These are phyloP conservation scores for Pedionomus torquatus DNA, from an alignment of 2,113 vertebrate genomes.

Conservation along the genomic window DNA sequence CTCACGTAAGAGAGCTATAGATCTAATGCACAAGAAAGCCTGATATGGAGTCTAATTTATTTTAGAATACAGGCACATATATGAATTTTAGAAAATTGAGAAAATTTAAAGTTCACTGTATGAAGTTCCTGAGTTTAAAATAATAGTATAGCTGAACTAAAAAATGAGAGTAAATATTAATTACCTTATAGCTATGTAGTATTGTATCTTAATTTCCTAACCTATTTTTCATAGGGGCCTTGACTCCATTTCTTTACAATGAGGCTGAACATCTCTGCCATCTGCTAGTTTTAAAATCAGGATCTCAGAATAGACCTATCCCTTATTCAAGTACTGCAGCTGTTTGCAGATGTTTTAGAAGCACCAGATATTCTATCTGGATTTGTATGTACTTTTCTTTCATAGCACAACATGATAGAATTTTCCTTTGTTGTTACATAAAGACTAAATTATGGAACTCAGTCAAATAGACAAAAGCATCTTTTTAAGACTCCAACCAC, in stretches of 20 bases:
- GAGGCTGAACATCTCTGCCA: neutral
- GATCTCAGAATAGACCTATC: neutral
- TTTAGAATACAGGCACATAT: neutral
- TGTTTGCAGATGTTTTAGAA: neutral
- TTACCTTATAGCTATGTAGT: neutral
- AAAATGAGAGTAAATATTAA: neutral
- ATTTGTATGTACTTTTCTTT: neutral
- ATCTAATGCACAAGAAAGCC: neutral
- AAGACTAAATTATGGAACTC: neutral
- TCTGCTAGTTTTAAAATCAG: neutral
- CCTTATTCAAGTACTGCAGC: neutral
- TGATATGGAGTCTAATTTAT: neutral
- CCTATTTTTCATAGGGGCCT: neutral
- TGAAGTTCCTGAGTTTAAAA: neutral
- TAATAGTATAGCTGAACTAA: neutral
- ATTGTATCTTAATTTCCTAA: neutral
- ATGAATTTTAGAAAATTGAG: neutral
- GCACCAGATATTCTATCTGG: neutral
- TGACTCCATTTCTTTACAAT: neutral
- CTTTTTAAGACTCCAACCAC: neutral
- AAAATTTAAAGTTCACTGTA: neutral
- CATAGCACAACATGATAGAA: neutral
- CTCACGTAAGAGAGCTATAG: accelerated
- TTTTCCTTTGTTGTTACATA: neutral
- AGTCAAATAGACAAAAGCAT: neutral